Conservation (phyloP, 2,113 vertebrate species). For the Perccottus glenii region DNA sequence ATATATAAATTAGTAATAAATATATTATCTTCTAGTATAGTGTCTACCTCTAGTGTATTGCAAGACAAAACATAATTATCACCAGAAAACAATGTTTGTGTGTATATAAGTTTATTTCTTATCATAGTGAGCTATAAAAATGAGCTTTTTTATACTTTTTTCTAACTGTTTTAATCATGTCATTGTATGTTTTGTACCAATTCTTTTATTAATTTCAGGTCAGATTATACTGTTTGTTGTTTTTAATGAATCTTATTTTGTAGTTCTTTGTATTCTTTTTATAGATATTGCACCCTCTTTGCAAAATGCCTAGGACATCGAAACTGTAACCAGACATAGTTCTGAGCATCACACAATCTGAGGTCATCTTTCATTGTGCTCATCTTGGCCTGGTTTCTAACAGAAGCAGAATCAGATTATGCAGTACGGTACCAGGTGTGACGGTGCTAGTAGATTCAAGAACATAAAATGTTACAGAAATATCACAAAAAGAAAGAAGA, state of each 20-base stretch:
- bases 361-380: constrained; percentile 45
- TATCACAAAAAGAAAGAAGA: constrained; percentile 50
- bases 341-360: constrained; percentile 32
- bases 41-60: constrained; percentile 13
- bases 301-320: constrained; percentile 25
- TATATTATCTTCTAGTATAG: constrained; percentile 10
- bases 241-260: not conserved
- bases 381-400: constrained; percentile 46
- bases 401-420: constrained; percentile 46
- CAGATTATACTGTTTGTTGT: not conserved
- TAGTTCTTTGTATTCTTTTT: constrained; percentile 12
- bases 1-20: constrained; percentile 10
- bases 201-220: not conserved
- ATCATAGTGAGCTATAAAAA: not conserved
- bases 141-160: too few species aligned
- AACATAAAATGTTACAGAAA: constrained; percentile 68
- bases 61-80: constrained; percentile 55
- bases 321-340: constrained; percentile 19
- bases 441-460: constrained; percentile 56
- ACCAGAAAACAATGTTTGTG: constrained; percentile 30
- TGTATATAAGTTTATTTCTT: constrained; percentile 9
- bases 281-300: constrained; percentile 8
- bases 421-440: constrained; percentile 48
- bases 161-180: too few species aligned
- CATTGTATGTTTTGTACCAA: too few species aligned